Base-by-base conservation (phyloP, 2,888 invertebrate species). In the Harmothoe impar region DNA sequence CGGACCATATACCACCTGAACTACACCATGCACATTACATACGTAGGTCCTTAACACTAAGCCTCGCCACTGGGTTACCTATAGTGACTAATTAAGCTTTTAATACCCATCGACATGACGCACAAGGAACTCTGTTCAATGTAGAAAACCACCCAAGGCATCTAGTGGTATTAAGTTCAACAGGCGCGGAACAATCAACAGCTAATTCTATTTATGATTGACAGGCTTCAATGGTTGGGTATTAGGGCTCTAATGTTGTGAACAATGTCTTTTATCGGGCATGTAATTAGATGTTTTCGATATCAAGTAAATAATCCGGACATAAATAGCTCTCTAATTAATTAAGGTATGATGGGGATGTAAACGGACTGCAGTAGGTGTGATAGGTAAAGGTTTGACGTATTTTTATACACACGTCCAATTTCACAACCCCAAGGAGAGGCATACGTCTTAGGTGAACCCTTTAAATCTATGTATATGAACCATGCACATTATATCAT, bases 11-110 rank as follows among this genome's bases (percentile, higher is more conserved):
- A 54, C 23, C 86, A 86, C 86, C 81, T 43, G 35, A 43, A 17
- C 17, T 33, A 10, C 43, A 20, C 77, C 81, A 33, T 29, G 17
- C n/a, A 29, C 29, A 72, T 72, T 72, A 72, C 51, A 33, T 84
- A n/a, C 29, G 3, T 29, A 43, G 84, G 84, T 84, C 86, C 86
- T 86, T 54, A 86, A 86, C 86, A 54, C 33, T 86, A 86, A 86
- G 86, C 52, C 56, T 29, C 29, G n/a, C 25, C 43, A 84, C 84
- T 84, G 25, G 43, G 84, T 84, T 51, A 84, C 86, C 52, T 86
- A 54, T 86, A 31, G 25, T 86, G 54, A 86, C 54, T 86, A 86
- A 86, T 86, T 86, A 86, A 86, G 52, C 86, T 56, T 29, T 86
- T 86, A 86, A 86, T 54, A 54, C 86, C 54, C 86, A 31, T 31